Conservation (phyloP, 1,140 invertebrate genomes). For the Heliothis virescens region DNA sequence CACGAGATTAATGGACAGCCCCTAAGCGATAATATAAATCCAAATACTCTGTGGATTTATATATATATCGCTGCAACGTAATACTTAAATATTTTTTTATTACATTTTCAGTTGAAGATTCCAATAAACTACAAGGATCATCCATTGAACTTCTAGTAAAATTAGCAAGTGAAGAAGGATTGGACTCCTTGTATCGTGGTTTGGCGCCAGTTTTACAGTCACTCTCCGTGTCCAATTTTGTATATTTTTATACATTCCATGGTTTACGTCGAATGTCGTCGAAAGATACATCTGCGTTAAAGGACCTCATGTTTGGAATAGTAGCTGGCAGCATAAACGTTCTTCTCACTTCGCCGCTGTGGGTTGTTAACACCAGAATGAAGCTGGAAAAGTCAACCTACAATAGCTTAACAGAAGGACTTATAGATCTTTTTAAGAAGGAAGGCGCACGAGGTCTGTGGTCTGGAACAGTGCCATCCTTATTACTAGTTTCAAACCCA, state of each 20-base stretch:
- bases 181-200: slow-evolving; percentile 92
- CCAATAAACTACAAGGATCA: slow-evolving; percentile 73
- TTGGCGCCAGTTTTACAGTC: slow-evolving; percentile 93
- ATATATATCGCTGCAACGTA: no score
- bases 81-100: slow-evolving; percentile 8
- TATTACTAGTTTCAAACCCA: slow-evolving; percentile 94
- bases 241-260: slow-evolving; percentile 97
- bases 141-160: slow-evolving; percentile 73
- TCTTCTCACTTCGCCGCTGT: slow-evolving; percentile 93
- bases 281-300: slow-evolving; percentile 87
- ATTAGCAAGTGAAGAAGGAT: slow-evolving; percentile 86
- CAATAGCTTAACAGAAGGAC: slow-evolving; percentile 87
- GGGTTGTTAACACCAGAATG: slow-evolving; percentile 96
- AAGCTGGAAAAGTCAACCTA: slow-evolving; percentile 88
- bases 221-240: slow-evolving; percentile 95
- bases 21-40: no score
- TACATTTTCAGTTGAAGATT: slow-evolving; percentile 74
- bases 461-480: slow-evolving; percentile 93
- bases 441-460: slow-evolving; percentile 92
- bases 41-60: no score
- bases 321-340: slow-evolving; percentile 95
- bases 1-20: no score
- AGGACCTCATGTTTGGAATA: slow-evolving; percentile 93
- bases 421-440: slow-evolving; percentile 89
- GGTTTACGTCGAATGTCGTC: slow-evolving; percentile 89